Percentiles rank a stretch among this genome's conserved stretches.
These are phyloP conservation scores for Pluvianellus socialis DNA, from an alignment of 2,113 vertebrate genomes.

Conservation along the genomic window DNA sequence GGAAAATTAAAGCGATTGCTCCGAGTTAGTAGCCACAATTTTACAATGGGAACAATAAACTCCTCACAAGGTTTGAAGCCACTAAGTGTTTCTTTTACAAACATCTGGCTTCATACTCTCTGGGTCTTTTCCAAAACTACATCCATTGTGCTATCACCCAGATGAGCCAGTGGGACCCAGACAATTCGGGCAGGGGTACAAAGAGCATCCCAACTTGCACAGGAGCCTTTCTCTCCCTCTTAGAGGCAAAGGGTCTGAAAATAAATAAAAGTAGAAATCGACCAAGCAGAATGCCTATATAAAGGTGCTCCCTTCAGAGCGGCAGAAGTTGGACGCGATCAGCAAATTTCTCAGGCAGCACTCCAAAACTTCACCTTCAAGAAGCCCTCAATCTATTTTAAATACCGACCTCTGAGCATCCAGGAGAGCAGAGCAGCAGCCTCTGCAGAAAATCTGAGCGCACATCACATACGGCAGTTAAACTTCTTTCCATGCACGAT, in stretches of 20 bases:
- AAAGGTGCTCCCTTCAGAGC: neutral
- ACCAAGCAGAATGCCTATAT: neutral
- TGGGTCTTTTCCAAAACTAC: neutral
- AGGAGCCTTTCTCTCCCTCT: neutral
- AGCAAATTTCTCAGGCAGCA: constrained; percentile 29
- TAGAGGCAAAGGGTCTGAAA: neutral
- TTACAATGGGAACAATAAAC: neutral
- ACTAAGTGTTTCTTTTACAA: neutral
- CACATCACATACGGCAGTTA: neutral
- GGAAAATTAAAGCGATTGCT: neutral
- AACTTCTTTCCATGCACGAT: fast-evolving
- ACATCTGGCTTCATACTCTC: neutral
- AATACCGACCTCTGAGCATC: neutral
- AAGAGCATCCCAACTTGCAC: neutral
- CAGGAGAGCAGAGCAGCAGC: neutral
- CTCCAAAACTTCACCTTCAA: constrained; percentile 23
- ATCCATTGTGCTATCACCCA: neutral
- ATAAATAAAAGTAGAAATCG: neutral
- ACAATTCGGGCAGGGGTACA: neutral
- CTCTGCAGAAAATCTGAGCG: neutral
- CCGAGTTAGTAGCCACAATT: neutral
- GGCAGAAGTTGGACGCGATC: neutral
- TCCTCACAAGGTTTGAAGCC: neutral
- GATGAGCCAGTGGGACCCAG: neutral
- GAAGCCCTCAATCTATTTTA: neutral